These are phyloP conservation scores for Notocelia uddmanniana DNA, from an alignment of 2,888 invertebrate species.

Conservation along the genomic window DNA sequence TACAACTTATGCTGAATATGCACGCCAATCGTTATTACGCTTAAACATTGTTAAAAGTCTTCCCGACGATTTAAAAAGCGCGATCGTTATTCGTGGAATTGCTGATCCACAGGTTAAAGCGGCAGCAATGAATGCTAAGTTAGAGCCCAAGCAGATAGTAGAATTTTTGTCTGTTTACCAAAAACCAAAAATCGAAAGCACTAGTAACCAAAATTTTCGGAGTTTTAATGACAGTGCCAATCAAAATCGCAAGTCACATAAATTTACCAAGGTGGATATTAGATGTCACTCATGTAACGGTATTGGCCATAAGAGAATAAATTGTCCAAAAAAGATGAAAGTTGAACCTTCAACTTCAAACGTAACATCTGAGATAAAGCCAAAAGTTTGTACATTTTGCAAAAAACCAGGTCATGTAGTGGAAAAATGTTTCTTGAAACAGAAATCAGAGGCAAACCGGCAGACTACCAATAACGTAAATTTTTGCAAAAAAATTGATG, in stretches of 20 bases:
- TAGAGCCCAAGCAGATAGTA: constrained; percentile 20
- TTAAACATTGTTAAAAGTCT: constrained; percentile 25
- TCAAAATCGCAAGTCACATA: not conserved
- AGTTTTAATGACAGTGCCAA: not conserved
- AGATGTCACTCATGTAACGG: no score
- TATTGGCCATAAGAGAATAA: not conserved
- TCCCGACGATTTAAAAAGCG: constrained; percentile 16
- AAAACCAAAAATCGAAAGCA: not conserved
- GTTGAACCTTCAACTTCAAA: not conserved
- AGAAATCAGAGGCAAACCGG: not conserved
- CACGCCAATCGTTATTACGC: constrained; percentile 51
- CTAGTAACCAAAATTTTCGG: not conserved
- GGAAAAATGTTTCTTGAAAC: not conserved
- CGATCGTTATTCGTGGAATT: constrained; percentile 33
- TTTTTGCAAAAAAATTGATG: not conserved
- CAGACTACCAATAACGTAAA: not conserved
- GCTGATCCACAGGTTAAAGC: constrained; percentile 28
- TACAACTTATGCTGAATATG: constrained; percentile 54
- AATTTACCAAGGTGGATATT: no score
- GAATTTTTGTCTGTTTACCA: constrained; percentile 41
- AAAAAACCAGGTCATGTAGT: not conserved
- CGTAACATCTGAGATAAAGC: no score
- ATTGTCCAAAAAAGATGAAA: not conserved
- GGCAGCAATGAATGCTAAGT: constrained; percentile 36
- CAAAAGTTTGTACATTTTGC: not conserved